Conservation (phyloP, 2,797 vertebrate species). For the Hybognathus amarus region DNA sequence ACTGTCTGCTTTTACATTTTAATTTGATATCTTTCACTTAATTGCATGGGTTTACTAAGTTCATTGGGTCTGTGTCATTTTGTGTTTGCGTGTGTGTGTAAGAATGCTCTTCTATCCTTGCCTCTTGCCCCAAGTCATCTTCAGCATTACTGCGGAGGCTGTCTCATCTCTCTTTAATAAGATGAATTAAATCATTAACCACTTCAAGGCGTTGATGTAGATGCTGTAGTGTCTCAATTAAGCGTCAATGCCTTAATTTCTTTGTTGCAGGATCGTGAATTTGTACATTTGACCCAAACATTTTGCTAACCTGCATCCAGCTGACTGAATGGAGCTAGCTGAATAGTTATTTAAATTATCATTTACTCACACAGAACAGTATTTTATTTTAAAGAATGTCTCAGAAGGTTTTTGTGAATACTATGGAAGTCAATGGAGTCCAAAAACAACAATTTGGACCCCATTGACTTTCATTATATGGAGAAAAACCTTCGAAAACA, state of each 20-base stretch:
- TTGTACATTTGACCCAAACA: constrained; percentile 56
- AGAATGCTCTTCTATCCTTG: constrained; percentile 12
- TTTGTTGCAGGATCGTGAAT: constrained; percentile 18
- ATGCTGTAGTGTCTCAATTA: constrained; percentile 57
- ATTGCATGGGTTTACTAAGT: constrained; percentile 4
- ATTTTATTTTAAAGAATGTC: not conserved
- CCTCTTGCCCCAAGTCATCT: constrained; percentile 56
- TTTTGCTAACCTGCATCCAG: constrained; percentile 41
- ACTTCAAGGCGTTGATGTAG: constrained; percentile 67
- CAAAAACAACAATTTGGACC: not conserved
- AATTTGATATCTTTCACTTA: constrained; percentile 11
- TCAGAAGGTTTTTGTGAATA: not conserved
- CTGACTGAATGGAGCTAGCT: not conserved
- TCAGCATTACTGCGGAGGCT: constrained; percentile 52
- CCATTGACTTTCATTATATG: not conserved
- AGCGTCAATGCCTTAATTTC: constrained; percentile 1
- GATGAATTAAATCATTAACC: constrained; percentile 79
- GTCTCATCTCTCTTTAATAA: constrained; percentile 67
- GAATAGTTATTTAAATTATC: not conserved
- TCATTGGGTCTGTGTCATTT: not conserved
- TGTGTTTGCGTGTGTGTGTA: not conserved
- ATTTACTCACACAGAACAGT: not conserved
- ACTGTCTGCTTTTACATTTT: constrained; percentile 9
- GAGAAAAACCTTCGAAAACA: not conserved
- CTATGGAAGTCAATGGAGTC: not conserved